Evolutionary conservation across 2,113 vertebrate species (phyloP).

Genomic region (Astur gentilis): DNA sequence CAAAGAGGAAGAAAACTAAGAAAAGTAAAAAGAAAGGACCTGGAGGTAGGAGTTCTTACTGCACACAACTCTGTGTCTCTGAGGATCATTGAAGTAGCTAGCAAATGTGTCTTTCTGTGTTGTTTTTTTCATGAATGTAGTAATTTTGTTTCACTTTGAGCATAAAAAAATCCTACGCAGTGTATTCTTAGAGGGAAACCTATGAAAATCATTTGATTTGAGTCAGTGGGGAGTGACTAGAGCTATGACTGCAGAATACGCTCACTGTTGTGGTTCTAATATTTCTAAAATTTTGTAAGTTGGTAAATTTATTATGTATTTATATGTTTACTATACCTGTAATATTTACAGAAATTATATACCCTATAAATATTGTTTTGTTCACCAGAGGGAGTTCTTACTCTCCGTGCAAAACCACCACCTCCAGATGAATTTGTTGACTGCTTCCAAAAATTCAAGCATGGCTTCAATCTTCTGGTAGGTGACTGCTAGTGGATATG

Average conservation of each 20-base stretch:
- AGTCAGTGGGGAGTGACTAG: not conserved
- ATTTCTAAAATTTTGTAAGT: not conserved
- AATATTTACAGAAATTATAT: not conserved
- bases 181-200: not conserved
- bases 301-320: not conserved
- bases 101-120: not conserved
- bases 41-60: slow-evolving; percentile 78
- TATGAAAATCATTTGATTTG: not conserved
- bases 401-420: slow-evolving; percentile 89
- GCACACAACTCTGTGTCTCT: not conserved
- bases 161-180: not conserved
- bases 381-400: slow-evolving; percentile 93
- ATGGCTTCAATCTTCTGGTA: slow-evolving; percentile 97
- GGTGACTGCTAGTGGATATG: not conserved
- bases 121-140: not conserved
- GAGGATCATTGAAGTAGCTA: not conserved
- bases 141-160: not conserved
- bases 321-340: not conserved
- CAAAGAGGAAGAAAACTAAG: slow-evolving; percentile 88
- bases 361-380: not conserved
- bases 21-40: slow-evolving; percentile 90
- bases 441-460: slow-evolving; percentile 97
- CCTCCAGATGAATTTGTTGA: slow-evolving; percentile 88
- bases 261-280: not conserved
- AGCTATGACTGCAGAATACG: not conserved